These are phyloP conservation scores for Diprion similis DNA, from an alignment of 1,140 invertebrate genomes.

Conservation along the genomic window DNA sequence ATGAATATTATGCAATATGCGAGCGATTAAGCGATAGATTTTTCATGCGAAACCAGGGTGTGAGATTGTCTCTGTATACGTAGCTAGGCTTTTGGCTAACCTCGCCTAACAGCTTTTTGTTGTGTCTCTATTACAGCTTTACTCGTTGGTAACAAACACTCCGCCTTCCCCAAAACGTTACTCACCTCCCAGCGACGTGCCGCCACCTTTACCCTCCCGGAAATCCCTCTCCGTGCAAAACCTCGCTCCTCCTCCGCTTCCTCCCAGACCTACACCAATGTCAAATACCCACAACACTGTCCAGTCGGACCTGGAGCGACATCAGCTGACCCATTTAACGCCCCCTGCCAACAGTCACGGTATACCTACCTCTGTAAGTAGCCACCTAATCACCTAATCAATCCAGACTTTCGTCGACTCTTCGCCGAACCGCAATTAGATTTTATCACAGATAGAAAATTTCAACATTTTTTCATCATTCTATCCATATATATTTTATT, in stretches of 20 bases:
- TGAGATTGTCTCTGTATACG: slow-evolving; percentile 13
- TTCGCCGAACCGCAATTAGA: too few relatives aligned
- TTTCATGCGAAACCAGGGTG: slow-evolving; percentile 22
- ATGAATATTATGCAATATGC: too few relatives aligned
- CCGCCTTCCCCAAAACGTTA: slow-evolving; percentile 55
- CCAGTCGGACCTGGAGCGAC: slow-evolving; percentile 59
- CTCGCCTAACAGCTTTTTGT: slow-evolving; percentile 53
- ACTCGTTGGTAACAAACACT: slow-evolving; percentile 61
- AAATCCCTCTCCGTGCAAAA: slow-evolving; percentile 61
- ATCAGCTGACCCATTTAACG: slow-evolving; percentile 65
- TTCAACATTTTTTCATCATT: too few relatives aligned
- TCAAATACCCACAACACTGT: slow-evolving; percentile 56
- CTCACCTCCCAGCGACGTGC: slow-evolving; percentile 55
- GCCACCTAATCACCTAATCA: slow-evolving; percentile 42
- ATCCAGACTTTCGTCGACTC: too few relatives aligned
- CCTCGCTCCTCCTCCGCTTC: slow-evolving; percentile 58
- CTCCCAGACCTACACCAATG: slow-evolving; percentile 54
- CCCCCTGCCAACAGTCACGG: slow-evolving; percentile 58
- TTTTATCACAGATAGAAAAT: too few relatives aligned
- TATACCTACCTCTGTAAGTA: slow-evolving; percentile 63
- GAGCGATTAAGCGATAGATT: background rate
- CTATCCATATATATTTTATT: too few relatives aligned
- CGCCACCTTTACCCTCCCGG: slow-evolving; percentile 69
- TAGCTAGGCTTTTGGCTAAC: slow-evolving; percentile 36
- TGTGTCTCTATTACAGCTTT: slow-evolving; percentile 61